Evolutionary conservation across 2,888 invertebrate genomes (phyloP).

Genomic region (Rhagium mordax): DNA sequence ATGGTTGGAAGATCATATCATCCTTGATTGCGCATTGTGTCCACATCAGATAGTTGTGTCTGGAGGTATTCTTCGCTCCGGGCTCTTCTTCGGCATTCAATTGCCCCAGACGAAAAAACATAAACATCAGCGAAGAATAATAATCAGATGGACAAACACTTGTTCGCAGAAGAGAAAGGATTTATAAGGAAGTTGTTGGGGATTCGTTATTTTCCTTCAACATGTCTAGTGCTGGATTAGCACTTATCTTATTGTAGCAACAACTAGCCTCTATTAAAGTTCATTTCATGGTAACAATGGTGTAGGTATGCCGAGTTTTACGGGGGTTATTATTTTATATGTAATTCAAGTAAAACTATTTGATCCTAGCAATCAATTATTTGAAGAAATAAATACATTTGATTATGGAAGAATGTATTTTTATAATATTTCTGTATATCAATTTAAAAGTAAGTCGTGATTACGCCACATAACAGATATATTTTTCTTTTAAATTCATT

Average conservation of each 20-base stretch:
- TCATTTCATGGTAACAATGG: background rate
- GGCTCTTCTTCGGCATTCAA: constrained; percentile 11
- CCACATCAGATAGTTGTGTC: constrained; percentile 13
- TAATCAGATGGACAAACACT: constrained; percentile 14
- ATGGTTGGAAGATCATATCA: constrained; percentile 40
- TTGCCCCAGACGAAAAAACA: constrained; percentile 16
- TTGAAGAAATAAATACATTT: too few relatives aligned
- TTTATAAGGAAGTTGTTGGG: constrained; percentile 4
- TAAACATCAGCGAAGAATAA: background rate
- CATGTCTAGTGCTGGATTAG: background rate
- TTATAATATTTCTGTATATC: too few relatives aligned
- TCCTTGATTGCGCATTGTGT: constrained; percentile 44
- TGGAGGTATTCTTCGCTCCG: constrained; percentile 15
- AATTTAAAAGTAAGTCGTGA: too few relatives aligned
- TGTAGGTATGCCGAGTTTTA: background rate
- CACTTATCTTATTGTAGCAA: constrained; percentile 4
- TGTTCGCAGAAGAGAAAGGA: constrained; percentile 9
- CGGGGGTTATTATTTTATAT: background rate
- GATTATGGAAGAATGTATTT: too few relatives aligned
- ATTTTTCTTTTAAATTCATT: too few relatives aligned
- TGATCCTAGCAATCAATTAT: too few relatives aligned
- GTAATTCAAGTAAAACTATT: too few relatives aligned
- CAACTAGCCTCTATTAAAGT: background rate
- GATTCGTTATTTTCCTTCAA: background rate
- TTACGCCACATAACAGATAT: too few relatives aligned